Base-by-base conservation (phyloP, 2,888 invertebrate genomes). In the Leptinotarsa juncta region DNA sequence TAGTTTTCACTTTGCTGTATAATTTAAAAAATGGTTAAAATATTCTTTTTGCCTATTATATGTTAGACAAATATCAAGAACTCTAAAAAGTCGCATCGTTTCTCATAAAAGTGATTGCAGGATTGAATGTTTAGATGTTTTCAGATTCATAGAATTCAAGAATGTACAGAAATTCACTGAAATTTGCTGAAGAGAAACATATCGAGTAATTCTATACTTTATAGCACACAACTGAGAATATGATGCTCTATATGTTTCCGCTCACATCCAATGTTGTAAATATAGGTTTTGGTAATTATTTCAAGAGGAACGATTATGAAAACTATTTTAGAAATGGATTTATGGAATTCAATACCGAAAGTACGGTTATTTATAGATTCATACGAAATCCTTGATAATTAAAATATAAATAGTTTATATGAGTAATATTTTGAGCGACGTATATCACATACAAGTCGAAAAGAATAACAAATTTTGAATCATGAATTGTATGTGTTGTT, bases 271-370 rank as follows among this genome's bases (percentile, higher is more conserved):
- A 7, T n/a, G 7, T 42, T n/a, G 23, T 60, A 23, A 60, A 15
- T 26, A 26, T 23, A 23, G 23, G 26, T 26, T 32, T 3, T 42
- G 26, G 14, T 42, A 14, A 62, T 62, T 5, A 62, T 42, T 62
- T 32, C 62, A 62, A 62, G 32, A 62, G 62, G 4, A 62, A 60
- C 62, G 50, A 49, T 55, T 53, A 55, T 53, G n/a, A 26, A 57
- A 62, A 62, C 42, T n/a, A 42, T 62, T 62, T 62, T 42, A 16
- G 62, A 42, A 70, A 67, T 66, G 66, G 70, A 72, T 72, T 50
- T 51, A 23, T 70, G 57, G 75, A 75, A 75, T 66, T 65, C 66
- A 69, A 75, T 55, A 75, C 75, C 75, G 23, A 51, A 48, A 23
- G 50, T 55, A 16, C 12, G 26, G 57, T 60, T 75, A 75, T 75